Percentiles rank a stretch among this genome's conserved stretches.
These are phyloP conservation scores for Poeciliopsis presidionis DNA, from an alignment of 2,797 vertebrate genomes.

Conservation along the genomic window DNA sequence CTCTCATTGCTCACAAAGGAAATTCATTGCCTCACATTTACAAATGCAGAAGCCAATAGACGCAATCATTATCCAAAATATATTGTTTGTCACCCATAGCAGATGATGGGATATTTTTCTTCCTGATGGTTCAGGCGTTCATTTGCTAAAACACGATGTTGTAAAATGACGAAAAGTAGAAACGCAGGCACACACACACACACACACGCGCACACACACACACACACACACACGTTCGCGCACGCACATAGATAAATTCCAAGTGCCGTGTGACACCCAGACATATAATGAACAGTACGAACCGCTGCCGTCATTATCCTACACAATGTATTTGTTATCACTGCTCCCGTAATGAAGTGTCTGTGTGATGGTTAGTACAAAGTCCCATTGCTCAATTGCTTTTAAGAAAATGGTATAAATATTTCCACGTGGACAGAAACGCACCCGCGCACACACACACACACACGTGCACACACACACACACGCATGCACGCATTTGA, in stretches of 20 bases:
- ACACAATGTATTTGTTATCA: conserved; percentile 79
- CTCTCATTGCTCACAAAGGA: conserved; percentile 66
- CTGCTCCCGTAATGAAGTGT: conserved; percentile 78
- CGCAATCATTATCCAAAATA: conserved; percentile 76
- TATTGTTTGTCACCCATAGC: conserved; percentile 76
- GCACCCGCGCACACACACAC: conserved; percentile 2
- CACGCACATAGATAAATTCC: conserved; percentile 49
- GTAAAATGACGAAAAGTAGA: conserved; percentile 75
- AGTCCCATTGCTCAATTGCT: conserved; percentile 75
- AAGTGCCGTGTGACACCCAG: conserved; percentile 66
- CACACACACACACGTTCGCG: conserved; percentile 14
- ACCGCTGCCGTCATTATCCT: conserved; percentile 76
- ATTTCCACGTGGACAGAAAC: conserved; percentile 57
- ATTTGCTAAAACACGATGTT: conserved; percentile 78
- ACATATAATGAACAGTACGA: conserved; percentile 78
- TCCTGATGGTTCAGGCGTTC: conserved; percentile 72
- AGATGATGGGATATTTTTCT: conserved; percentile 76
- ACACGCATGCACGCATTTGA: conserved; percentile 15
- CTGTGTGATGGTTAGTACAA: conserved; percentile 76
- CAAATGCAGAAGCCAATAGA: conserved; percentile 70
- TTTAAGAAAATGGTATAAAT: conserved; percentile 76
- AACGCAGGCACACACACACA: conserved; percentile 14
- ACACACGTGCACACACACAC: not conserved
- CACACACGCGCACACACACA: not conserved
- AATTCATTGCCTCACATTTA: conserved; percentile 75